phyloP scores from a whole-genome alignment of 2,113 vertebrate species.

The Anarrhichthys ocellatus region DNA sequence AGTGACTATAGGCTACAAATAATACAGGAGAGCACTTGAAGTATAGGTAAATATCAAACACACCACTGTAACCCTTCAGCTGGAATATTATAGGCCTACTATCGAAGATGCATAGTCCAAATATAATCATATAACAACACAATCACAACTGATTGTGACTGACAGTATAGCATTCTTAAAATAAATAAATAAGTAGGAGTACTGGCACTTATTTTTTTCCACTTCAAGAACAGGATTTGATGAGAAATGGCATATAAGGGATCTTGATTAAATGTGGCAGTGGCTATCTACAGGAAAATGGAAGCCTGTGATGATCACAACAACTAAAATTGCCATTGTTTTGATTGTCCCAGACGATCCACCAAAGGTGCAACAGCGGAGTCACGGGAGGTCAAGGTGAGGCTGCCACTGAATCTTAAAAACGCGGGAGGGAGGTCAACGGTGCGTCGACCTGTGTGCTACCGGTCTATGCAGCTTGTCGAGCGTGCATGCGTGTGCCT shows the following conservation, averaged over 20 bases:
- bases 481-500: slow-evolving; percentile 19
- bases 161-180: too few species aligned
- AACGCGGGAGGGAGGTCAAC: slow-evolving; percentile 63
- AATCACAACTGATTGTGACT: neutral
- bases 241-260: slow-evolving; percentile 17
- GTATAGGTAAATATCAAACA: neutral
- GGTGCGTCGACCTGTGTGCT: slow-evolving; percentile 44
- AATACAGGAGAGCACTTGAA: too few species aligned
- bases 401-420: slow-evolving; percentile 66
- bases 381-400: slow-evolving; percentile 72
- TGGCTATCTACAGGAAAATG: slow-evolving; percentile 25
- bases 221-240: neutral
- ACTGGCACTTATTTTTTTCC: neutral
- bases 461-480: slow-evolving; percentile 67
- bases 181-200: too few species aligned
- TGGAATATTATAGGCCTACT: too few species aligned
- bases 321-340: slow-evolving; percentile 29
- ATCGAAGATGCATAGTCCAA: too few species aligned
- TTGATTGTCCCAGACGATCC: slow-evolving; percentile 35
- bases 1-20: too few species aligned
- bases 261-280: slow-evolving; percentile 42
- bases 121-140: too few species aligned
- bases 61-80: too few species aligned
- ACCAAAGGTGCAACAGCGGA: slow-evolving; percentile 4
- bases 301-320: slow-evolving; percentile 14